These are phyloP conservation scores for Morpho helenor DNA, from an alignment of 2,888 invertebrate species.

Conservation along the genomic window DNA sequence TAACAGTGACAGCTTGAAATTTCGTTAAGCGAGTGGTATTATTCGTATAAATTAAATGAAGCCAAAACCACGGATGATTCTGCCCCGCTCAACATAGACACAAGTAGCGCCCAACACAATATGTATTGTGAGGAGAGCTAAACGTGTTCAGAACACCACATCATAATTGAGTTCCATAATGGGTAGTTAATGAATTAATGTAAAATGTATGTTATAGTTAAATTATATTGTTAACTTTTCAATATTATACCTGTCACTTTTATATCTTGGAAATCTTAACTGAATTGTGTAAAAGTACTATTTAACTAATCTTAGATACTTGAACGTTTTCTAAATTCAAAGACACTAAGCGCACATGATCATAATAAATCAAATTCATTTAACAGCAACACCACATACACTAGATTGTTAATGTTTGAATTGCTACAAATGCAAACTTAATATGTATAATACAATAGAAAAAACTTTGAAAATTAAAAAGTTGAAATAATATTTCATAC, in stretches of 20 bases:
- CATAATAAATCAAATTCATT: no score
- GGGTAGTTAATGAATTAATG: constrained; percentile 9
- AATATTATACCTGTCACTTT: background rate
- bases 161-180: constrained; percentile 14
- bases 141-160: constrained; percentile 12
- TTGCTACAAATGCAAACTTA: no score
- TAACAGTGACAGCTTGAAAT: constrained; percentile 69
- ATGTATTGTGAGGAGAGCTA: constrained; percentile 1
- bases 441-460: no score
- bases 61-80: constrained; percentile 76
- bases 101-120: constrained; percentile 7
- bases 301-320: background rate
- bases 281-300: no score
- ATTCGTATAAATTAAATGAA: constrained; percentile 67
- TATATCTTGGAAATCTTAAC: background rate
- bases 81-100: constrained; percentile 22
- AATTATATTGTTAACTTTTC: background rate
- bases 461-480: no score
- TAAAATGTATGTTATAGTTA: background rate
- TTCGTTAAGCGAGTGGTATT: constrained; percentile 75
- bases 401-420: no score
- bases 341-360: background rate
- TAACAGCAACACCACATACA: no score
- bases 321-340: background rate
- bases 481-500: no score